Evolutionary conservation across 1,140 invertebrate species (phyloP).

Genomic region (Aphidius gifuensis): DNA sequence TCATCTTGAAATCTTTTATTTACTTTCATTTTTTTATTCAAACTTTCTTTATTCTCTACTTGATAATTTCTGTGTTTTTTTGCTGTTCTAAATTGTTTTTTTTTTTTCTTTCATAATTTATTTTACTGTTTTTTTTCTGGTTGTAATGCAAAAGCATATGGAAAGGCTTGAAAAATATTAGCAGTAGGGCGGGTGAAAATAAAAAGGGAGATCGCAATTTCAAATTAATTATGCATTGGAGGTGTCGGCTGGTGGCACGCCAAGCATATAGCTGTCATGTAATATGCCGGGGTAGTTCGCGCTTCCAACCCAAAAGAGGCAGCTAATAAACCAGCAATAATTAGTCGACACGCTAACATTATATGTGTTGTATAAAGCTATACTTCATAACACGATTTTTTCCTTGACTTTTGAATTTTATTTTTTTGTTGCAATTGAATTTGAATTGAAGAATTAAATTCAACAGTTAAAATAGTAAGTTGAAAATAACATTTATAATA

Average conservation of each 20-base stretch:
- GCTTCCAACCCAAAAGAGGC: constrained; percentile 43
- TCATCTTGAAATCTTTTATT: too few species aligned
- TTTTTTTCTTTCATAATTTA: neutral
- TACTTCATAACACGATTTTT: neutral
- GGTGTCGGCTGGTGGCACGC: constrained; percentile 24
- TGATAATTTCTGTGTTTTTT: too few species aligned
- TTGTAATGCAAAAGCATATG: neutral
- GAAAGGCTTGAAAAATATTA: constrained; percentile 8
- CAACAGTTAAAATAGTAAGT: too few species aligned
- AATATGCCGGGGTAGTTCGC: constrained; percentile 38
- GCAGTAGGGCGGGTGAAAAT: too few species aligned
- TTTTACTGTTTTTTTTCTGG: neutral
- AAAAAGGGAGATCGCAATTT: constrained; percentile 29
- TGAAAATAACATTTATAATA: too few species aligned
- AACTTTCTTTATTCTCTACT: too few species aligned
- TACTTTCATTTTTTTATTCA: too few species aligned
- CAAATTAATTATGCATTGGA: constrained; percentile 46
- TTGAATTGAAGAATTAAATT: too few species aligned
- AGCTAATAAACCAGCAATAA: constrained; percentile 49
- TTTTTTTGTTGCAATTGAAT: too few species aligned
- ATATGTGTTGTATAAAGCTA: constrained; percentile 1
- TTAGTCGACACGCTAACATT: constrained; percentile 44
- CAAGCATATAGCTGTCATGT: constrained; percentile 36
- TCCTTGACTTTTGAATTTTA: too few species aligned
- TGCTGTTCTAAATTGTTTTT: too few species aligned